Evolutionary conservation across 2,113 vertebrate genomes (phyloP), one percentile per base, ranked within the genome.

Genomic region (Columbina picui): DNA sequence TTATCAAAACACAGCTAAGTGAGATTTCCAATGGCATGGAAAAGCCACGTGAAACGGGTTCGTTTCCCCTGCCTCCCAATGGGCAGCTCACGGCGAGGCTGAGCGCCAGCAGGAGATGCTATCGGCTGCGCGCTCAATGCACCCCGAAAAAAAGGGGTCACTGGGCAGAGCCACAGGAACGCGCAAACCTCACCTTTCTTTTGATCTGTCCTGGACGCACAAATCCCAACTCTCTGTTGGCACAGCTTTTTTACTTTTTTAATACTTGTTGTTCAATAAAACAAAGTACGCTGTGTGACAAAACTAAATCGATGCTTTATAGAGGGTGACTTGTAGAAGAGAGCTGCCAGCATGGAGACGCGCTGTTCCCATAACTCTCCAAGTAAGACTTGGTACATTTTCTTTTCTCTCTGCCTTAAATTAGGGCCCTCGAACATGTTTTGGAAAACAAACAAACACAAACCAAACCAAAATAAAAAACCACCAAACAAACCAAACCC

Each of bases 101-200:
- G 2, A 30, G 59, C 93, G 71, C 53, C 82, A 88, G 69, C 60
- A 86, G 36, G 85, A 96, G 96, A 96, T 94, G 79, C 85, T 90
- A 94, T 93, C 94, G 47, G 91, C 59, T 36, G 82, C 85, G 67
- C 59, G n/a, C 60, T 30, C 70, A 91, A 70, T 17, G 32, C 1
- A 76, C 68, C 86, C 55, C 70, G 16, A 55, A 63, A 75, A 94
- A 94, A 93, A 74, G 88, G 75, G 92, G 96, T 95, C 95, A 96
- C 89, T 71, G 88, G 83, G 83, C 85, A 96, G 86, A 81, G 47
- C 43, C 81, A 90, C 71, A 97, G 68, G 38, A 70, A 59, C 73
- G 27, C 32, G 34, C 32, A 80, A 56, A 84, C 53, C 84, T 78
- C 16, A 1, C 38, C 79, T 38, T 53, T 56, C 89, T 65, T 68